Base-by-base conservation (phyloP, 2,888 invertebrate species). In the Microdon myrmicae region DNA sequence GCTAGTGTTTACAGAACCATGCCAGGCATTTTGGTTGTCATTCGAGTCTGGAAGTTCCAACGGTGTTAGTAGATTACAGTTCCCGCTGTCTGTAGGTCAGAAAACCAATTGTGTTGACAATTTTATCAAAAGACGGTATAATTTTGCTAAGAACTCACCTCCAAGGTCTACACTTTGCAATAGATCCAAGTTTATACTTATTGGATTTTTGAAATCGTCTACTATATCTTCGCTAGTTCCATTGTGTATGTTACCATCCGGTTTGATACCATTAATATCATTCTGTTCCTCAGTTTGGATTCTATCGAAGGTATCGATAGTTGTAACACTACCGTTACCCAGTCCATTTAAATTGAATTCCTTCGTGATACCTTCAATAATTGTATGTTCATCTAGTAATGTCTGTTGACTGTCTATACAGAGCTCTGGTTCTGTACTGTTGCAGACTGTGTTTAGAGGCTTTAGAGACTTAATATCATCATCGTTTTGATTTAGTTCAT, bases 1-100 rank as follows among this genome's bases (percentile, higher is more conserved):
- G 72, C 83, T 83, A 22, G 82, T 83, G 70, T 83, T 82, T 32
- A 78, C 70, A 10, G 73, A 74, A 19, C 75, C 75, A 69, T 75
- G 72, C 75, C 74, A 75, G 25, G 70, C 54, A 44, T 68, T 72
- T 41, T 71, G 70, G 22, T 67, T 39, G 14, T 68, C 67, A 53
- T 48, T 58, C 10, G 17, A n/a, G 25, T 64, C 64, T 22, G 31
- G 10, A n/a, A 43, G 29, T 10, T 31, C 55, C 2, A 58, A 55
- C 9, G 56, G 38, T 20, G 54, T 56, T 10, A 56, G 39, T 22
- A 67, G 47, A 13, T 66, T 64, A 47, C 61, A 49, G 38, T 31
- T 68, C 13, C 20, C 37, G 34, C 26, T 47, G 9, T 60, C 67
- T 68, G 35, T 19, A 66, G 49, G 19, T 48, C 14, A 20, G 34